These are phyloP conservation scores for Cossypha niveicapilla DNA, from an alignment of 2,797 vertebrate species.

Conservation along the genomic window DNA sequence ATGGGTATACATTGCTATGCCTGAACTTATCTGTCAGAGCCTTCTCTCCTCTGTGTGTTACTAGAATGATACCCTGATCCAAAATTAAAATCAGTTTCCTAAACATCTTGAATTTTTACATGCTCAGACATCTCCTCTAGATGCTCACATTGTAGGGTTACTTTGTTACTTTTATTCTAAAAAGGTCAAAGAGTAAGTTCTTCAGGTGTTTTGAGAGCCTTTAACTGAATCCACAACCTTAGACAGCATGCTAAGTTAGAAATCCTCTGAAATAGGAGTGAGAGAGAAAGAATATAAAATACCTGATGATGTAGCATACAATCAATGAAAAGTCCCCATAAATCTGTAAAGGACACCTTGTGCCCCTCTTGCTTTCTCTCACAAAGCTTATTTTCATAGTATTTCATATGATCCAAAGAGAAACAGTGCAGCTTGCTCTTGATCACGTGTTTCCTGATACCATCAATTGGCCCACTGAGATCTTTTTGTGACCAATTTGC, in stretches of 20 bases:
- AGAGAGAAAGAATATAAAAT: background rate
- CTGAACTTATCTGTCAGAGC: background rate
- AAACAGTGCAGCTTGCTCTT: constrained; percentile 68
- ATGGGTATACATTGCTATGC: background rate
- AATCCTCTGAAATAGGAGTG: background rate
- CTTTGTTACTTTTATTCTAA: background rate
- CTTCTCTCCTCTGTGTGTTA: background rate
- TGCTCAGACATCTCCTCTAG: background rate
- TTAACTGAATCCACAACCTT: background rate
- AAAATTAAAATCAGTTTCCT: background rate
- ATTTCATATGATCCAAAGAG: constrained; percentile 60
- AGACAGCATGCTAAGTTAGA: background rate
- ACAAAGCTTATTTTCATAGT: constrained; percentile 68
- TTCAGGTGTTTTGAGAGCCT: background rate
- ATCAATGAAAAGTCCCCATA: constrained; percentile 79
- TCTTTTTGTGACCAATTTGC: constrained; percentile 73
- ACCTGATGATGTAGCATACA: constrained; percentile 73
- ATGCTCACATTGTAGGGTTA: background rate
- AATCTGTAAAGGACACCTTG: constrained; percentile 63
- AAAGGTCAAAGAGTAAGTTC: background rate
- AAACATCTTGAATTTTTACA: background rate
- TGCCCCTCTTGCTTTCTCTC: constrained; percentile 54
- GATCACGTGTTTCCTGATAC: constrained; percentile 26
- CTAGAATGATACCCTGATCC: background rate
- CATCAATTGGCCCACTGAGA: constrained; percentile 32